Base-by-base conservation (phyloP, 2,888 invertebrate genomes). In the Gymnoscelis rufifasciata region DNA sequence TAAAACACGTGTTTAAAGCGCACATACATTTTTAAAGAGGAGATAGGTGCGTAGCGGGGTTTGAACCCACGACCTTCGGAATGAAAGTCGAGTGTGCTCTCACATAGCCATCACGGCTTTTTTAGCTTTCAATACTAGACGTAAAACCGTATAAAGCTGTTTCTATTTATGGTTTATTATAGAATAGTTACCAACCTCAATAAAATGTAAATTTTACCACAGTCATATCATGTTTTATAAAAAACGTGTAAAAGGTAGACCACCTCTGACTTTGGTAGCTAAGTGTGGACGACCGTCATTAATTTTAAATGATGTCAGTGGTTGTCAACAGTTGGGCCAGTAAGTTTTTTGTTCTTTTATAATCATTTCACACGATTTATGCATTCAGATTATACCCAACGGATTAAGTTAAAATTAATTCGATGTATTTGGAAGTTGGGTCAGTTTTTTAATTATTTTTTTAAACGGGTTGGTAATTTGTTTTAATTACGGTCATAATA, bases 181-280 rank as follows among this genome's bases (percentile, higher is more conserved):
- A n/a, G n/a, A n/a, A n/a, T n/a, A n/a, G n/a, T n/a, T n/a, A n/a
- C n/a, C n/a, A n/a, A n/a, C n/a, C n/a, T n/a, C n/a, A n/a, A n/a
- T n/a, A n/a, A n/a, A n/a, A n/a, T n/a, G n/a, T n/a, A n/a, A 56
- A 64, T 66, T 67, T 64, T 63, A 72, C 66, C 63, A 64, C 59
- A 60, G 60, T 43, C 37, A 48, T 43, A 37, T 61, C 66, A 56
- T 56, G 54, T 58, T 58, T 19, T 43, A 28, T 7, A 43, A 40
- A 49, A 57, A 63, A 60, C 28, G 64, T 62, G 65, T 68, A 75
- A 79, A 80, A 75, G 78, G 80, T 81, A 64, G 86, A 76, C 86
- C 84, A 83, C 84, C 84, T 78, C 77, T 78, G 83, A 74, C 74
- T 76, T 68, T 78, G 78, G 86, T 82, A 84, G 84, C 83, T 60